Conservation (phyloP, 1,140 invertebrate genomes). For the Laupala kohalensis region DNA sequence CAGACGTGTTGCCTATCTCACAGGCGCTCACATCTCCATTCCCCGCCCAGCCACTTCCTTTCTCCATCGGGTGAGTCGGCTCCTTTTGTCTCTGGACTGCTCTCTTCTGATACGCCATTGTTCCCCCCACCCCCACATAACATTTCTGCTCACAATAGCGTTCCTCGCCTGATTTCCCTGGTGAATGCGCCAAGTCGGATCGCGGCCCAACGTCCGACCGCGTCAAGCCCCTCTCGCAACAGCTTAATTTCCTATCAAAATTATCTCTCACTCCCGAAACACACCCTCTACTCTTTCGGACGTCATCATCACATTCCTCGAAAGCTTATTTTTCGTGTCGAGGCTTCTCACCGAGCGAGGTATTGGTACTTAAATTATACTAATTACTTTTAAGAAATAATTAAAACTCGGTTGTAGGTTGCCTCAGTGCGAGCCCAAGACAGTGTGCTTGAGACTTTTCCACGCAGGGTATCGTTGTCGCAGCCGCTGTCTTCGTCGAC, state of each 20-base stretch:
- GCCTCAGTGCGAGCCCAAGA: background rate
- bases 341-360: background rate
- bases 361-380: background rate
- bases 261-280: background rate
- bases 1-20: background rate
- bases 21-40: background rate
- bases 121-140: background rate
- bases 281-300: background rate
- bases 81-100: background rate
- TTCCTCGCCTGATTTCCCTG: background rate
- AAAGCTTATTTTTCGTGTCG: background rate
- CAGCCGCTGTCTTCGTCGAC: no score
- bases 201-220: no score
- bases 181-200: background rate
- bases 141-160: background rate
- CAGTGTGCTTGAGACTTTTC: no score
- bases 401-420: background rate
- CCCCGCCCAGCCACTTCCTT: no score
- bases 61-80: background rate
- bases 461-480: no score
- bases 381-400: background rate
- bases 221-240: background rate
- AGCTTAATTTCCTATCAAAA: background rate
- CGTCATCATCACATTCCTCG: background rate
- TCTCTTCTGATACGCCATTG: background rate